phyloP scores from a whole-genome alignment of 2,113 vertebrate species.

The Ibidorhyncha struthersii region DNA sequence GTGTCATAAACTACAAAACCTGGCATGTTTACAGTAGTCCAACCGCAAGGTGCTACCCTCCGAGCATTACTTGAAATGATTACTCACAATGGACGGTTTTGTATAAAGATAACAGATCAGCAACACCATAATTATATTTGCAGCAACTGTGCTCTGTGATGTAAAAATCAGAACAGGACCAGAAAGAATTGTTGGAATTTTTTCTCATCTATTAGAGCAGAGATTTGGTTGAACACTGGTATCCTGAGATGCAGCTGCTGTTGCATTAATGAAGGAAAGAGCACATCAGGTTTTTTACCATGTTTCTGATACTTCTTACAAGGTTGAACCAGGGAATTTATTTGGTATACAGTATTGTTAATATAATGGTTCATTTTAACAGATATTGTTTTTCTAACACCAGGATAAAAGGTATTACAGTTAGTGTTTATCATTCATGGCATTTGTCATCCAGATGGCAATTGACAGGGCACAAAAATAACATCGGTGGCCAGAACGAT shows the following conservation, averaged over 20 bases:
- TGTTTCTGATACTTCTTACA: background rate
- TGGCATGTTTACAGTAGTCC: conserved; percentile 52
- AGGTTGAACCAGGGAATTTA: background rate
- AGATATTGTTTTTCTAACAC: background rate
- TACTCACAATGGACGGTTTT: background rate
- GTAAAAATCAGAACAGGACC: conserved; percentile 5
- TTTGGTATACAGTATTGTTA: background rate
- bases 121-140: background rate
- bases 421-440: background rate
- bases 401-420: background rate
- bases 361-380: background rate
- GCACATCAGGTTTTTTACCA: background rate
- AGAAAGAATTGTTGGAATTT: background rate
- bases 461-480: background rate
- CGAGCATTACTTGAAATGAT: conserved; percentile 6
- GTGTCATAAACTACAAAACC: conserved; percentile 36
- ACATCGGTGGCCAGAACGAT: background rate
- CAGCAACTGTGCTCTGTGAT: background rate
- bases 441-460: background rate
- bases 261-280: background rate
- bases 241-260: background rate
- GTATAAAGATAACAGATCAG: background rate
- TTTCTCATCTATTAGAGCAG: background rate
- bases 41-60: conserved; percentile 36
- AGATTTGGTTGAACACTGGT: background rate